Base-by-base conservation (phyloP, 2,888 invertebrate species). In the Oscheius sp. region DNA sequence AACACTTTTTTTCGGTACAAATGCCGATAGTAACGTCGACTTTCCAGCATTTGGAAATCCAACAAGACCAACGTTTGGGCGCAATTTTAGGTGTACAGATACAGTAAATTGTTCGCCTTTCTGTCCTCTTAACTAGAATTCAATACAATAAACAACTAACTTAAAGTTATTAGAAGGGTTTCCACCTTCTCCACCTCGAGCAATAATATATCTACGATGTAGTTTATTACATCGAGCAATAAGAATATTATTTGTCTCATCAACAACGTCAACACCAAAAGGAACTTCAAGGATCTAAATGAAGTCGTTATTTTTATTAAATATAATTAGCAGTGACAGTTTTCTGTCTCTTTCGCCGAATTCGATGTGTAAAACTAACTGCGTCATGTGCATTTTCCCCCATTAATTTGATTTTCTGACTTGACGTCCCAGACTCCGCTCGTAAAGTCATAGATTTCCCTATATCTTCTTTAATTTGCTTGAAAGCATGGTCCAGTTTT, bases 1-100 rank as follows among this genome's bases (percentile, higher is more conserved):
- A 22, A 84, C 76, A 14, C 71, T 74, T 62, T 78, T 77, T 49
- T 74, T 73, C 2, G 84, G 84, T 1, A 82, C 75, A 9, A 84
- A 68, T 0, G 84, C 81, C 56, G 82, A 77, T 54, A 84, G 47
- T 17, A 84, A 72, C 0, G 84, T 84, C 4, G 84, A 84, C 71
- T 84, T 84, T 14, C 84, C 84, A 38, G 84, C 84, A 67, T 84
- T 84, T 24, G 84, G 84, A 30, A 83, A 82, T 2, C 84, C 84
- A 14, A 84, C 73, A 3, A 84, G 65, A 6, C 84, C 84, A 30
- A 84, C 66, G 62, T 84, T 84, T 9, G 84, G 80, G 0, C 77
- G 72, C 22, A 84, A 71, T 68, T 84, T 84, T 14, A 83, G 45
- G 64, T 84, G 83, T 12, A 85, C 24, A 24, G 72, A 72, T 8